Conservation (phyloP, 2,113 vertebrate genomes). For the Prochilodus magdalenae region DNA sequence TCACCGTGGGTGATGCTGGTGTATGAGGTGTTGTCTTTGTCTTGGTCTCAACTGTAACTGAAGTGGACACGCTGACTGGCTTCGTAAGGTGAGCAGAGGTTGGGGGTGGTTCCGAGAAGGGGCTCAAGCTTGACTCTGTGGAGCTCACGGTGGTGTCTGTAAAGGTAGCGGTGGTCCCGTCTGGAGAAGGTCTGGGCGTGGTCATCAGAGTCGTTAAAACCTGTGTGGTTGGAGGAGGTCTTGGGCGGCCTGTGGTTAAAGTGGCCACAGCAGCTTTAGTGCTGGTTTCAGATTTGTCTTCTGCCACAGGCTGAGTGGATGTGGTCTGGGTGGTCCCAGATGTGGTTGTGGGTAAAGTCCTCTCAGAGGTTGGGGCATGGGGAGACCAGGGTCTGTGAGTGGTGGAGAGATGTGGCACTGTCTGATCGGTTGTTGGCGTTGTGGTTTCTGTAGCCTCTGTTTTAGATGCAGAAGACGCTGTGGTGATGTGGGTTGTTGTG, state of each 20-base stretch:
- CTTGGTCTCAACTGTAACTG: conserved; percentile 38
- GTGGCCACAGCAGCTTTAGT: conserved; percentile 44
- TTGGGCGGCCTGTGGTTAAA: conserved; percentile 35
- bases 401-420: conserved; percentile 49
- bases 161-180: conserved; percentile 38
- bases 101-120: conserved; percentile 52
- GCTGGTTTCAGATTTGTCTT: conserved; percentile 42
- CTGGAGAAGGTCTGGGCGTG: conserved; percentile 31
- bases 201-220: conserved; percentile 56
- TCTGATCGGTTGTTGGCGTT: conserved; percentile 27
- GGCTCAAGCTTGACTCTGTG: conserved; percentile 53
- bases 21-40: conserved; percentile 29
- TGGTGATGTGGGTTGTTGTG: conserved; percentile 9
- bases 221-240: conserved; percentile 37
- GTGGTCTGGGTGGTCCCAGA: conserved; percentile 40
- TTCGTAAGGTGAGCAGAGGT: conserved; percentile 58
- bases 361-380: conserved; percentile 48
- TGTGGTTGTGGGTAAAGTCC: conserved; percentile 45
- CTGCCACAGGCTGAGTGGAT: background rate
- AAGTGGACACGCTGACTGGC: conserved; percentile 49
- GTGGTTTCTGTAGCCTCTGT: conserved; percentile 51
- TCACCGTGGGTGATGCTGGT: conserved; percentile 46
- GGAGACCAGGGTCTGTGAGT: conserved; percentile 63
- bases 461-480: conserved; percentile 36
- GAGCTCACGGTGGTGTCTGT: conserved; percentile 42